These are phyloP conservation scores for Caenorhabditis auriculariae DNA, from an alignment of 2,888 invertebrate genomes.

Conservation along the genomic window DNA sequence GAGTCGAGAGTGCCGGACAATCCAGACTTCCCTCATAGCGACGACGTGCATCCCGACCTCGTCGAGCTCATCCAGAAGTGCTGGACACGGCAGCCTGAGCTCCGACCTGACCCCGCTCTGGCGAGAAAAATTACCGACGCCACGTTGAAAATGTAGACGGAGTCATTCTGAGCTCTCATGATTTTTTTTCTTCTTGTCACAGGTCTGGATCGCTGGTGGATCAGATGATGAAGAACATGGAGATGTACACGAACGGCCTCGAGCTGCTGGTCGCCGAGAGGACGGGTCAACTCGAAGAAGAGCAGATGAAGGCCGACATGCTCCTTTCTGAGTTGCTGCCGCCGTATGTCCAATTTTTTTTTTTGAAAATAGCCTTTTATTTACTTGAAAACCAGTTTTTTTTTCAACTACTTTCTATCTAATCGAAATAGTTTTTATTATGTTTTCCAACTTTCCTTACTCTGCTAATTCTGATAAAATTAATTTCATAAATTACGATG, in stretches of 20 bases:
- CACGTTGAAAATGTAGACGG: conserved; percentile 53
- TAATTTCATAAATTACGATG: too few relatives aligned
- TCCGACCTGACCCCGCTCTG: conserved; percentile 47
- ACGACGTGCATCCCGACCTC: conserved; percentile 14
- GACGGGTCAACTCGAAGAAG: conserved; percentile 51
- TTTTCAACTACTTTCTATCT: too few relatives aligned
- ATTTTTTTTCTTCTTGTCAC: background rate
- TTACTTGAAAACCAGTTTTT: too few relatives aligned
- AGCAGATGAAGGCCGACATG: conserved; percentile 47
- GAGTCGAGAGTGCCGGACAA: background rate
- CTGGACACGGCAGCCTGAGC: conserved; percentile 4
- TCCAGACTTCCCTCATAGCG: conserved; percentile 2
- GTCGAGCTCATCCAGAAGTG: conserved; percentile 38
- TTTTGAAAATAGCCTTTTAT: too few relatives aligned
- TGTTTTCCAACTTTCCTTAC: too few relatives aligned
- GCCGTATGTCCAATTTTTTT: conserved; percentile 26
- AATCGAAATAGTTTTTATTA: too few relatives aligned
- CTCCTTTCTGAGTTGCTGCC: conserved; percentile 55
- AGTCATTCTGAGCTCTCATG: background rate
- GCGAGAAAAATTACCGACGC: conserved; percentile 59
- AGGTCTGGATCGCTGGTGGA: conserved; percentile 58
- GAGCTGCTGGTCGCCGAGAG: conserved; percentile 45
- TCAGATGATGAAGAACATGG: conserved; percentile 57
- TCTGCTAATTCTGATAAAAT: too few relatives aligned
- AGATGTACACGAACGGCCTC: conserved; percentile 52